Evolutionary conservation across 1,140 invertebrate genomes (phyloP).

Genomic region (Aphelenchoides fujianensis): DNA sequence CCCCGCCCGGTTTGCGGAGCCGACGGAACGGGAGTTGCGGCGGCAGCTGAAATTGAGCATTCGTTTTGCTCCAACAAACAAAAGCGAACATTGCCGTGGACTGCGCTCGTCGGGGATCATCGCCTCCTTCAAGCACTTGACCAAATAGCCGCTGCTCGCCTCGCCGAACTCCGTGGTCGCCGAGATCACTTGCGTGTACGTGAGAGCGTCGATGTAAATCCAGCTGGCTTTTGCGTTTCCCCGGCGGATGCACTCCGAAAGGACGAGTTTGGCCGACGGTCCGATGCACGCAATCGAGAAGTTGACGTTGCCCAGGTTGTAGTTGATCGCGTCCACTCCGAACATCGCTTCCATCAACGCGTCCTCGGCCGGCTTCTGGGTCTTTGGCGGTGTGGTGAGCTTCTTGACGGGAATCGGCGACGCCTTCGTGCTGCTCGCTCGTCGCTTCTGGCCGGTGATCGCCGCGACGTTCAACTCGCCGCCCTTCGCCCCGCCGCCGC

Average conservation of each 20-base stretch:
- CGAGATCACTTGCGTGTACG: slow-evolving; percentile 30
- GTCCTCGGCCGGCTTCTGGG: not conserved
- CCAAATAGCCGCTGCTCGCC: slow-evolving; percentile 18
- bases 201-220: slow-evolving; percentile 40
- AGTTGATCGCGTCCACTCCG: slow-evolving; percentile 12
- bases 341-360: slow-evolving; percentile 4
- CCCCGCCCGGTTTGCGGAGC: slow-evolving; percentile 5
- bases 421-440: not conserved
- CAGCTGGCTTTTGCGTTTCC: slow-evolving; percentile 26
- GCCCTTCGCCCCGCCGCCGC: not conserved
- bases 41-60: not conserved
- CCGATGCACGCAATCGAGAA: slow-evolving; percentile 26
- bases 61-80: not conserved
- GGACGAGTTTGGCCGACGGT: slow-evolving; percentile 15
- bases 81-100: not conserved
- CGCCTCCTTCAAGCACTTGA: slow-evolving; percentile 29
- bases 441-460: slow-evolving; percentile 1
- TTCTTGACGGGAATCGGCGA: slow-evolving; percentile 5
- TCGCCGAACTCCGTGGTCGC: slow-evolving; percentile 30
- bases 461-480: not conserved
- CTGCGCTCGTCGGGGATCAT: slow-evolving; percentile 11
- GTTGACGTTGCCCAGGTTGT: slow-evolving; percentile 16
- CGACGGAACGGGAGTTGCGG: not conserved
- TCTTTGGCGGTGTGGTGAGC: not conserved
- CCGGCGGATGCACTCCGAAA: not conserved